These are phyloP conservation scores for Pseudachorutes palmiensis DNA, from an alignment of 1,140 invertebrate species.

Conservation along the genomic window DNA sequence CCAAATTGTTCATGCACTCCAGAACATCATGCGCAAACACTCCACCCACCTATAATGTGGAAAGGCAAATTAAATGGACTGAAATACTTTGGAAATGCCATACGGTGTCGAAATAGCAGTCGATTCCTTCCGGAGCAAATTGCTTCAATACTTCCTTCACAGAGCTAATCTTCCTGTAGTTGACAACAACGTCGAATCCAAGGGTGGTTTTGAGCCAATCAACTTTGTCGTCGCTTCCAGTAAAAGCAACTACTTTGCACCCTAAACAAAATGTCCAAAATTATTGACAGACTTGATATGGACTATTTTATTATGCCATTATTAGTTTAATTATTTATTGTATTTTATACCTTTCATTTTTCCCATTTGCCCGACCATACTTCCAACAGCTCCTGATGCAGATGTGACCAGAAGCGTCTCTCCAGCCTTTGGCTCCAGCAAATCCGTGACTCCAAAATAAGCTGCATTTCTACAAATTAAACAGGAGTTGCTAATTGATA, in stretches of 20 bases:
- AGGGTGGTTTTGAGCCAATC: conserved; percentile 54
- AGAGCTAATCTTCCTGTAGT: conserved; percentile 45
- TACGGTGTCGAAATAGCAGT: conserved; percentile 68
- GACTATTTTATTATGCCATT: not conserved
- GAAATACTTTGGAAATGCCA: not conserved
- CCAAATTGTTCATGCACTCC: conserved; percentile 43
- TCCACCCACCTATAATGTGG: not conserved
- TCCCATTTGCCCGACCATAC: conserved; percentile 62
- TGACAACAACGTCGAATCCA: conserved; percentile 45
- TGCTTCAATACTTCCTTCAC: conserved; percentile 23
- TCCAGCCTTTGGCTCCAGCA: conserved; percentile 58
- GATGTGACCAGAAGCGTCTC: conserved; percentile 59
- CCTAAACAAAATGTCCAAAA: conserved; percentile 42
- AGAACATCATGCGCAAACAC: conserved; percentile 41
- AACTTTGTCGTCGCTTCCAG: conserved; percentile 60
- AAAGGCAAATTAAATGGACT: not conserved
- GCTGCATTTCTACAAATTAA: conserved; percentile 52
- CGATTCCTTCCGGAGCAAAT: conserved; percentile 43
- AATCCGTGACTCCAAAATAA: conserved; percentile 60
- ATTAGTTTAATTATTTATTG: not conserved
- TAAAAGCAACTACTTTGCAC: conserved; percentile 60
- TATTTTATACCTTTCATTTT: conserved; percentile 51
- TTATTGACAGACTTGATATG: too few relatives aligned
- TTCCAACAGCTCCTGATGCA: conserved; percentile 61
- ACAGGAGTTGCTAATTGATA: too few relatives aligned